Percentiles rank a stretch among this genome's conserved stretches.
These are phyloP conservation scores for Scomber japonicus DNA, from an alignment of 2,113 vertebrate genomes.

Conservation along the genomic window DNA sequence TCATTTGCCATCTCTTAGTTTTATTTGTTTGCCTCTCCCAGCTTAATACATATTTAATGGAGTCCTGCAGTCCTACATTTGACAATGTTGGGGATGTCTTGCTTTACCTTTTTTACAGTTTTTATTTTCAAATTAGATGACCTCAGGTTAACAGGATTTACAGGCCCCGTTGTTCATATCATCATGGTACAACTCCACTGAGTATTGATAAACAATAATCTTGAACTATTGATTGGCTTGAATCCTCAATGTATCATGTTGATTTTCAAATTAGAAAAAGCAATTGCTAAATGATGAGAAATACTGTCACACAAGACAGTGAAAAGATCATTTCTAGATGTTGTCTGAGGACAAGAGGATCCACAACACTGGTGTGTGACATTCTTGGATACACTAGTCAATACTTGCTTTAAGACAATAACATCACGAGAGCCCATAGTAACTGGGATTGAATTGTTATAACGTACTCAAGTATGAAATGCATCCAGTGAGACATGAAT, in stretches of 20 bases:
- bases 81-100: too few relatives aligned
- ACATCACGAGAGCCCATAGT: constrained; percentile 13
- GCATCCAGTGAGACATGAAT: constrained; percentile 59
- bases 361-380: neutral
- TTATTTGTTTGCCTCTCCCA: too few relatives aligned
- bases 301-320: neutral
- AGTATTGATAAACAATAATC: neutral
- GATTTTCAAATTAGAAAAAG: neutral
- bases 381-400: constrained; percentile 13
- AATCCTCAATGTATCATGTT: neutral
- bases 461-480: constrained; percentile 52
- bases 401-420: constrained; percentile 30
- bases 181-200: neutral
- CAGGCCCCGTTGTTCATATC: neutral
- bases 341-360: neutral
- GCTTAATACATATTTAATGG: too few relatives aligned
- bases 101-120: too few relatives aligned
- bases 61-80: too few relatives aligned
- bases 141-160: neutral
- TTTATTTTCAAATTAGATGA: too few relatives aligned
- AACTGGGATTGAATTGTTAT: constrained; percentile 50
- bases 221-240: neutral
- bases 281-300: neutral
- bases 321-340: constrained; percentile 14
- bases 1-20: too few relatives aligned